Percentiles rank a stretch among this genome's conserved stretches.
Evolutionary conservation across 2,888 invertebrate species (phyloP).

Genomic region (Caenorhabditis sp.): DNA sequence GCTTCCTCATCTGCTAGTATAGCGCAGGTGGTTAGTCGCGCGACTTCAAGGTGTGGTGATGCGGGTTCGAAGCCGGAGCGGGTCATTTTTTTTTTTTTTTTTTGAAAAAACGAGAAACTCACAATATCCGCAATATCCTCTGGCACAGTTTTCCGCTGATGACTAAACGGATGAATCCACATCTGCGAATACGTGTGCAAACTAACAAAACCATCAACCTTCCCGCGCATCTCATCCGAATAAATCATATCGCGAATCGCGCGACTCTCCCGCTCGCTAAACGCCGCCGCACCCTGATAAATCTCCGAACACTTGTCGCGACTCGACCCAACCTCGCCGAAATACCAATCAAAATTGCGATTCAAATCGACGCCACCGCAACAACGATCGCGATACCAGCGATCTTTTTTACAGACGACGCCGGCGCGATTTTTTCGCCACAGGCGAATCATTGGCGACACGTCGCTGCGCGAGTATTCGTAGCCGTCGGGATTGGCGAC

Average conservation of each 20-base stretch:
- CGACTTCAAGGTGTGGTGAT: too few relatives aligned
- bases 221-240: conserved; percentile 60
- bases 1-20: too few relatives aligned
- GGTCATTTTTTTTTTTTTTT: too few relatives aligned
- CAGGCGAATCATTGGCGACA: conserved; percentile 64
- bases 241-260: conserved; percentile 67
- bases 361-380: conserved; percentile 70
- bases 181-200: conserved; percentile 70
- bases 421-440: conserved; percentile 68
- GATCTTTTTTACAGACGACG: conserved; percentile 64
- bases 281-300: conserved; percentile 64
- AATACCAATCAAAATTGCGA: conserved; percentile 68
- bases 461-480: conserved; percentile 64
- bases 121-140: conserved; percentile 68
- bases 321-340: conserved; percentile 62
- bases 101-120: too few relatives aligned
- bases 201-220: conserved; percentile 69
- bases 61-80: too few relatives aligned
- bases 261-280: conserved; percentile 68
- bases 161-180: conserved; percentile 70
- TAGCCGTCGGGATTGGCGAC: conserved; percentile 68
- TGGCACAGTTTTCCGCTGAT: conserved; percentile 62
- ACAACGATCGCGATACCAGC: conserved; percentile 65
- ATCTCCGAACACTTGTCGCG: conserved; percentile 68
- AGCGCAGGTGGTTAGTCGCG: too few relatives aligned